These are phyloP conservation scores for Neria commutata DNA, from an alignment of 2,888 invertebrate species.

Conservation along the genomic window DNA sequence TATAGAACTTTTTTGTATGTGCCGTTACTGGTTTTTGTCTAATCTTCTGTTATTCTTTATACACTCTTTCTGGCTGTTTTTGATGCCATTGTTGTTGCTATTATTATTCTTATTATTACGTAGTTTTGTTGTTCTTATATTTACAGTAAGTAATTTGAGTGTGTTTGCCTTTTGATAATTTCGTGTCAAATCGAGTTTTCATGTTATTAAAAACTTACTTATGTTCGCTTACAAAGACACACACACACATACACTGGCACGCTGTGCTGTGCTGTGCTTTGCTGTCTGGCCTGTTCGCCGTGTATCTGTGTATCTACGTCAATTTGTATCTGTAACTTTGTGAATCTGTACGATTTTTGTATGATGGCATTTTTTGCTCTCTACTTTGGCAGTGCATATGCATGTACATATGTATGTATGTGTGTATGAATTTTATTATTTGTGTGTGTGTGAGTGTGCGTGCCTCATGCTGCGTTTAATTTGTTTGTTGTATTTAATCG, in stretches of 20 bases:
- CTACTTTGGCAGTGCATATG: neutral
- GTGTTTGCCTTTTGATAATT: neutral
- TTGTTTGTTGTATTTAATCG: neutral
- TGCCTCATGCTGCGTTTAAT: neutral
- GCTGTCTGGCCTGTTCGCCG: no score
- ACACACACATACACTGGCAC: no score
- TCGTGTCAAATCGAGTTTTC: neutral
- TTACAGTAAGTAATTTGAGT: neutral
- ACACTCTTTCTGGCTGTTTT: neutral
- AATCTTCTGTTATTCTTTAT: neutral
- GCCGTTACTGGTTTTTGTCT: neutral
- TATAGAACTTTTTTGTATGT: neutral
- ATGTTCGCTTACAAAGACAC: no score
- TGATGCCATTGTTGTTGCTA: neutral
- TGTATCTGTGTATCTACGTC: neutral
- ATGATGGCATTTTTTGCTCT: neutral
- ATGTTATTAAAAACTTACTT: neutral
- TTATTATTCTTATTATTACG: neutral
- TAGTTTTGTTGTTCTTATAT: neutral
- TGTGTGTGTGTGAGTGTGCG: slow-evolving; percentile 20
- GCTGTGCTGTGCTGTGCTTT: no score
- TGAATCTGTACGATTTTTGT: neutral
- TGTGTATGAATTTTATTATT: slow-evolving; percentile 1
- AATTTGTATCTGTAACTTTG: slow-evolving; percentile 2
- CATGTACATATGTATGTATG: slow-evolving; percentile 5